Evolutionary conservation across 2,797 vertebrate genomes (phyloP), one percentile per base, ranked within the genome.

Genomic region (Eupleurogrammus muticus): DNA sequence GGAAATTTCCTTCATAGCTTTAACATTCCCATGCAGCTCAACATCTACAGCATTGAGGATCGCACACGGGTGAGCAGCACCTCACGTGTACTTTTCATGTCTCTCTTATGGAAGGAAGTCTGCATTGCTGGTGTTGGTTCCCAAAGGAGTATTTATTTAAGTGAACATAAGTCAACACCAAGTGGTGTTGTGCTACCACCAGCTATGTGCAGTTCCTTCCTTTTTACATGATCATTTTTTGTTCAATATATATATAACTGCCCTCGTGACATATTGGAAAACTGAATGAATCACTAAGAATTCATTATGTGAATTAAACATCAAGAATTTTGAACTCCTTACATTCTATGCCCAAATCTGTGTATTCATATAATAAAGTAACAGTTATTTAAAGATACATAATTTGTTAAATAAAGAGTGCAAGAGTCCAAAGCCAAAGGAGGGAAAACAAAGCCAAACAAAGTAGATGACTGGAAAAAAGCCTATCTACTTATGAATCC

Each of bases 1-100:
- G 98, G 97, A 28, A 99, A 99, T 80, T 99, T 99, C 88, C 94
- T 99, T 62, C 98, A 99, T 92, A 99, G 97, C 84, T 99, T 99
- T 91, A 99, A 99, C 90, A 99, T 99, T 91, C 98, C 98, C 65
- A 99, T 97, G 97, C 97, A 99, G 84, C 96, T 99, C 47, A 97
- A 96, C 74, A 98, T 99, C 88, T 98, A 98, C 89, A 98, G 94
- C 89, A 98, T 98, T 9, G 98, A 99, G 91, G 97, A 99, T 90
- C 95, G 97, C 49, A 99, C 97, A 0, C 93, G 97, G 93, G 97
- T 98, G 65, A 92, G 95, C 28, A 56, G 2, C 51, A 32, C 5
- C 34, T 65, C n/a, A n/a, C 4, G 13, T 20, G 36, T 9, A 28
- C 3, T 16, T 0, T 19, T 8, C 12, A 24, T 14, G 6, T 28